A percentile compares a stretch with the other conserved stretches of the same genome.
Conservation (phyloP, 2,113 vertebrate genomes). For the Trichomycterus rosablanca region DNA sequence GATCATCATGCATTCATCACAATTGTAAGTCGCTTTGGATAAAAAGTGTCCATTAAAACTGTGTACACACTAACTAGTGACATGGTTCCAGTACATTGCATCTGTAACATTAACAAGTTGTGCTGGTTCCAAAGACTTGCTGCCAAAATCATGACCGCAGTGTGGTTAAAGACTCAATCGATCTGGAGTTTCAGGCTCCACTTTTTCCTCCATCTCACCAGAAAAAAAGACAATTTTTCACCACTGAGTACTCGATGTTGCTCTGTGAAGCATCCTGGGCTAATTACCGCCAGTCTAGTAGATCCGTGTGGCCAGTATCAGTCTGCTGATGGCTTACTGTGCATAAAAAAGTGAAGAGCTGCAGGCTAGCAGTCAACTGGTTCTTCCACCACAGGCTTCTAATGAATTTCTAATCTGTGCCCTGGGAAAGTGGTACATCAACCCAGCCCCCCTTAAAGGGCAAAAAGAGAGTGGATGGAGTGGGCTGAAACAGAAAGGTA, state of each 20-base stretch:
- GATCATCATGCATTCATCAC: too few species aligned
- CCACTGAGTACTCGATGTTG: conserved; percentile 11
- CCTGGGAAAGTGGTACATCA: conserved; percentile 23
- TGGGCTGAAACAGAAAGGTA: not conserved
- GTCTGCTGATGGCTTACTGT: conserved; percentile 15
- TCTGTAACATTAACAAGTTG: too few species aligned
- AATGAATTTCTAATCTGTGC: conserved; percentile 21
- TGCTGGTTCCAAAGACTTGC: too few species aligned
- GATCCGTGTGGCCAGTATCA: not conserved
- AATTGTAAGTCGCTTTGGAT: too few species aligned
- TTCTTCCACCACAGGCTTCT: conserved; percentile 29
- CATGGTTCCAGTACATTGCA: too few species aligned
- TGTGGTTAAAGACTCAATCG: too few species aligned
- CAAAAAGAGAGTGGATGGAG: not conserved
- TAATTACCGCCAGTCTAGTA: conserved; percentile 41
- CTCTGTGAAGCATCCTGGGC: conserved; percentile 18
- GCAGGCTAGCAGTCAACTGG: conserved; percentile 10
- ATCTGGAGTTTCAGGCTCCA: too few species aligned
- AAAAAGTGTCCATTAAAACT: too few species aligned
- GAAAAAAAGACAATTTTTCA: conserved; percentile 3
- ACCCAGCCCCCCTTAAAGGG: not conserved
- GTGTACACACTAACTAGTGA: too few species aligned
- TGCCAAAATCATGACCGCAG: too few species aligned
- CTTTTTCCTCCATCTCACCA: not conserved
- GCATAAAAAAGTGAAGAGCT: conserved; percentile 16